Base-by-base conservation (phyloP, 1,140 invertebrate species). In the Caenorhabditis briggsae region DNA sequence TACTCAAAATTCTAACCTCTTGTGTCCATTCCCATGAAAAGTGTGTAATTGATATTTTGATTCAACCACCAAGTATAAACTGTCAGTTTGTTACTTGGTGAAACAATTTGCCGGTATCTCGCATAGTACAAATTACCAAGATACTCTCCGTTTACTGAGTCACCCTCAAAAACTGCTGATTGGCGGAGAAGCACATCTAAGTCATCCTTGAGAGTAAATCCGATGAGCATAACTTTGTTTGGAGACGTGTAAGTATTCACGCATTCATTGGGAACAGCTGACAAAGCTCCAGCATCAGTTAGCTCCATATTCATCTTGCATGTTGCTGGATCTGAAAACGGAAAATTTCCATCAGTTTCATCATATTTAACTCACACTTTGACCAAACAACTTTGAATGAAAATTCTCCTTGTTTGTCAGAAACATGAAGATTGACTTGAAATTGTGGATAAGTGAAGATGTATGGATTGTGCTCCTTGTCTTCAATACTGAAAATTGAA, bases 301-400 rank as follows among this genome's bases (percentile, higher is more conserved):
- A 78, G 16, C 12, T 18, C 46, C 7, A 53, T 48, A 11, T 50
- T 43, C 5, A 78, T 78, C 20, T 50, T 20, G 46, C 46, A 48
- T 25, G 70, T 20, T 48, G 3, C 46, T 50, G 70, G 70, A 53
- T 78, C 70, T 78, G 70, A 78, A 78, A 50, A 23, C 0, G 3
- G 3, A 23, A 53, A 12, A 53, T 61, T 25, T 2, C 14, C 9
- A 3, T 11, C 14, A 25, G n/a, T 14, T 12, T 25, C 12, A 23
- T 25, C n/a, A 25, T 11, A 20, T 25, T 18, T n/a, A 46, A 8
- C 70, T 53, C 20, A 78, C 70, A 78, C 50, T 50, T 78, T 12
- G 70, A 78, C 70, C 70, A 78, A 53, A 78, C 70, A 50, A 78
- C 70, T 50, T 78, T 78, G 70, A 78, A 78, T 48, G 70, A 78